Conservation (phyloP, 2,113 vertebrate genomes). For the Syngnathoides biaculeatus region DNA sequence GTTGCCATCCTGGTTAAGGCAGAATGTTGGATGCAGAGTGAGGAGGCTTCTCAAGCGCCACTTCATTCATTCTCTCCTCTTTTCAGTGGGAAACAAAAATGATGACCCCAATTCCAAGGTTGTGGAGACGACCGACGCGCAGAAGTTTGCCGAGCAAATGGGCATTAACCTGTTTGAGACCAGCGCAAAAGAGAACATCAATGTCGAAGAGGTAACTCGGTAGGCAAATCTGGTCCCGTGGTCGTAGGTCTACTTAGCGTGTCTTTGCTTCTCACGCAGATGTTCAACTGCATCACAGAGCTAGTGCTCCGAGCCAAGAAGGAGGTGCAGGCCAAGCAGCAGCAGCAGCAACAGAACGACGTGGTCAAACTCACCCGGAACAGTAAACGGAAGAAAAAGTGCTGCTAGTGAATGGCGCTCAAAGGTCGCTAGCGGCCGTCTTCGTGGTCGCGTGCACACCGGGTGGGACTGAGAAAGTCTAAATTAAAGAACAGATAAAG, state of each 20-base stretch:
- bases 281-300: constrained; percentile 99
- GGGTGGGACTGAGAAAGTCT: constrained; percentile 67
- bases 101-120: constrained; percentile 96
- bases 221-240: not conserved
- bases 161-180: constrained; percentile 97
- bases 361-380: constrained; percentile 97
- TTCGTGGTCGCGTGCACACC: constrained; percentile 42
- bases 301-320: constrained; percentile 97
- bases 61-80: accelerated
- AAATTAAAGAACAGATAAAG: constrained; percentile 69
- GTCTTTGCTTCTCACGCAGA: constrained; percentile 68
- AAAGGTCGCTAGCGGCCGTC: constrained; percentile 25
- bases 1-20: no score
- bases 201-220: constrained; percentile 91
- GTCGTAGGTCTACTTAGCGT: not conserved
- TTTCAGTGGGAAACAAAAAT: constrained; percentile 95
- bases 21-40: no score
- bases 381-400: constrained; percentile 98
- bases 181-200: constrained; percentile 97
- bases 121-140: constrained; percentile 95
- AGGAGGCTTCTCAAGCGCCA: no score
- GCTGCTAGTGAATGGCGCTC: constrained; percentile 82
- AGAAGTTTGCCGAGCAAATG: constrained; percentile 99
- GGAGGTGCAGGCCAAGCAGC: constrained; percentile 94
- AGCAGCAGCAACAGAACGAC: constrained; percentile 97